A percentile compares a stretch with the other conserved stretches of the same genome.
These are phyloP conservation scores for Platerodrilus igneus DNA, from an alignment of 2,888 invertebrate genomes.

Conservation along the genomic window DNA sequence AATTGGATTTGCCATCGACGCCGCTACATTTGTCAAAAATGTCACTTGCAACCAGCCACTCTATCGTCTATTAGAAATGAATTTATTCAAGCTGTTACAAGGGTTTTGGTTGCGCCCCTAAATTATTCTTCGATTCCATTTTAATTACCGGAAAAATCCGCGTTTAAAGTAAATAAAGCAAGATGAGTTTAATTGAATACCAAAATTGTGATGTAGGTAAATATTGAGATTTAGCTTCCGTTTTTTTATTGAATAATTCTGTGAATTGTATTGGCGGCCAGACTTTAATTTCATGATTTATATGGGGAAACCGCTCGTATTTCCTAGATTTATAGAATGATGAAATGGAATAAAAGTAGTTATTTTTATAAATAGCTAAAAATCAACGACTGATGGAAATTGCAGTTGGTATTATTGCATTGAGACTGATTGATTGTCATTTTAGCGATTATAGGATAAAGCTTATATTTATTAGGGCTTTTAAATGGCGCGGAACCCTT, in stretches of 20 bases:
- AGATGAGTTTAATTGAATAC: conserved; percentile 38
- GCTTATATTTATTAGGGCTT: no score
- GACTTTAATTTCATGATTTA: conserved; percentile 43
- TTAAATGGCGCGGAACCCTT: no score
- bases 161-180: conserved; percentile 7
- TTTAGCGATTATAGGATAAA: conserved; percentile 28
- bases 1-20: conserved; percentile 31
- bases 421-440: conserved; percentile 34
- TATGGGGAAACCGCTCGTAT: conserved; percentile 38
- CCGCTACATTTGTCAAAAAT: conserved; percentile 38
- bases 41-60: conserved; percentile 36
- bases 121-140: no score
- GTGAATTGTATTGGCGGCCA: conserved; percentile 44
- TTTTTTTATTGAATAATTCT: conserved; percentile 45
- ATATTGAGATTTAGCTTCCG: conserved; percentile 38
- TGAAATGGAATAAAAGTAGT: conserved; percentile 40
- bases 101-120: conserved; percentile 20
- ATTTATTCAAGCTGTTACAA: conserved; percentile 34
- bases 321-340: conserved; percentile 41
- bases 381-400: conserved; percentile 31
- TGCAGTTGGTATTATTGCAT: conserved; percentile 44
- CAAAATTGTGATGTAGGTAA: conserved; percentile 36
- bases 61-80: conserved; percentile 34
- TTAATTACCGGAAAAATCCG: conserved; percentile 12
- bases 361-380: conserved; percentile 31